Conservation (phyloP, 2,113 vertebrate species). For the Mus musculus region DNA sequence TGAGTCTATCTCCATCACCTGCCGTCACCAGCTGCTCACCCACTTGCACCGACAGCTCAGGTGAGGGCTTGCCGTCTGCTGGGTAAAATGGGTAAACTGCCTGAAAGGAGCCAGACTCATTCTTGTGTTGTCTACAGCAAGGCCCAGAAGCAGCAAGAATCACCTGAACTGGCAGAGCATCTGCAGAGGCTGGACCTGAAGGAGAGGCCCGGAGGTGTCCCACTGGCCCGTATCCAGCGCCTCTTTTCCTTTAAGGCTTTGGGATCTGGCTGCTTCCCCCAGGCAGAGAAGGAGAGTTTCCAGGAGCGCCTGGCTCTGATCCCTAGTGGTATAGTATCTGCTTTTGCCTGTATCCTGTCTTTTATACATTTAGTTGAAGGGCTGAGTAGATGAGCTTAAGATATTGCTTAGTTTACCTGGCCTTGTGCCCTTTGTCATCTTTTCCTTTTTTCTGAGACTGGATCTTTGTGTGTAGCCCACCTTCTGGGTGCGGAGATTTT, state of each 20-base stretch:
- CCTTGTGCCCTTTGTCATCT: background rate
- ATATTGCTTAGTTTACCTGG: background rate
- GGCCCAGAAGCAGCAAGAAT: constrained; percentile 84
- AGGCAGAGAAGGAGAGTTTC: constrained; percentile 85
- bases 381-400: background rate
- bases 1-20: constrained; percentile 91
- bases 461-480: background rate
- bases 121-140: constrained; percentile 86
- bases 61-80: constrained; percentile 81
- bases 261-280: constrained; percentile 70
- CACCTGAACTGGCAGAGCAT: constrained; percentile 83
- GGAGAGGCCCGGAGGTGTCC: constrained; percentile 78
- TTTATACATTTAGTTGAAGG: background rate
- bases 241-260: constrained; percentile 89
- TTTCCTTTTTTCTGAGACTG: background rate
- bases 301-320: constrained; percentile 86
- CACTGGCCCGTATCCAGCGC: constrained; percentile 85
- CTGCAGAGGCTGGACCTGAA: constrained; percentile 87
- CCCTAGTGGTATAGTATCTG: constrained; percentile 86
- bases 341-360: background rate
- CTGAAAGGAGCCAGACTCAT: background rate
- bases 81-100: background rate
- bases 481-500: background rate
- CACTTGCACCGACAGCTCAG: constrained; percentile 88
- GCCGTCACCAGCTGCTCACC: constrained; percentile 91